Evolutionary conservation across 1,140 invertebrate genomes (phyloP).

Genomic region (Cotesia chilonis): DNA sequence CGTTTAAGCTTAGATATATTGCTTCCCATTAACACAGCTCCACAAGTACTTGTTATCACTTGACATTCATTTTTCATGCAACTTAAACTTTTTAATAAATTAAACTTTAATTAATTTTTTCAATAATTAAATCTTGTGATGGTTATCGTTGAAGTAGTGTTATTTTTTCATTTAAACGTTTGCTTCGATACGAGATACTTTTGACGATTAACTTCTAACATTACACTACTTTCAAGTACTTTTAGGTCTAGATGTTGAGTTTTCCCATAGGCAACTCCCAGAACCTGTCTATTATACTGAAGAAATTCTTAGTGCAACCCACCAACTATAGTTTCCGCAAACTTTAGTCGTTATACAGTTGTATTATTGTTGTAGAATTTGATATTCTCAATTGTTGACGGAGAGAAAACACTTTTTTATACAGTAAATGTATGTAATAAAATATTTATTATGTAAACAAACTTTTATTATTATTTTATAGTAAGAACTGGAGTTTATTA

Average conservation of each 20-base stretch:
- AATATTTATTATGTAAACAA: too few species aligned
- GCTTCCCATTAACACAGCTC: neutral
- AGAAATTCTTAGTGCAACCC: conserved; percentile 13
- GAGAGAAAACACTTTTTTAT: too few species aligned
- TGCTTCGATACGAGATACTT: conserved; percentile 1
- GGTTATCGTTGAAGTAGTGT: neutral
- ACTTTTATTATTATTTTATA: too few species aligned
- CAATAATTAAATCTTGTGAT: neutral
- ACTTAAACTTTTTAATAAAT: neutral
- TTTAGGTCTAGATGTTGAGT: neutral
- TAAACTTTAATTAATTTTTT: neutral
- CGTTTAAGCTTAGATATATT: conserved; percentile 24
- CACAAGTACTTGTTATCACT: neutral
- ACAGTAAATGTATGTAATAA: too few species aligned
- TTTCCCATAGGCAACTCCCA: conserved; percentile 16
- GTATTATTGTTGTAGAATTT: neutral
- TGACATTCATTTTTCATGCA: neutral
- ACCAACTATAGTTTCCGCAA: conserved; percentile 17
- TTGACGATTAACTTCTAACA: neutral
- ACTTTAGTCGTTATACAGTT: conserved; percentile 8
- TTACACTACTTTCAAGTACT: neutral
- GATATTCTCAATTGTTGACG: neutral
- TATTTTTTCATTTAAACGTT: neutral
- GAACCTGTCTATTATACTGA: conserved; percentile 39
- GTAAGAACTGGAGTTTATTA: too few species aligned